phyloP scores from a whole-genome alignment of 2,113 vertebrate genomes.

The Mobula birostris region DNA sequence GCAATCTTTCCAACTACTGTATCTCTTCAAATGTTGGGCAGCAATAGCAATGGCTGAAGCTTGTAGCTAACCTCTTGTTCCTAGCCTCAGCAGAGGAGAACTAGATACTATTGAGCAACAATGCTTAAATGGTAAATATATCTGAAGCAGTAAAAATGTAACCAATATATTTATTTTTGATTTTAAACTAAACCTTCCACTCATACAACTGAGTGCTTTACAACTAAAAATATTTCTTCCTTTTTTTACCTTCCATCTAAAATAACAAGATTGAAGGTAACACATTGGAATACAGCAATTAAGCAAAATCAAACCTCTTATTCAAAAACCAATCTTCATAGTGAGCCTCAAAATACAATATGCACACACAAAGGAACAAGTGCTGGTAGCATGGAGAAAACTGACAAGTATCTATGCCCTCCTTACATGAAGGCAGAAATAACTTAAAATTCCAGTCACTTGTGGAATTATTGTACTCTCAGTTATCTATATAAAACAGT shows the following conservation, averaged over 20 bases:
- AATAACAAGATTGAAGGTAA: background rate
- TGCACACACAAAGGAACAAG: background rate
- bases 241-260: background rate
- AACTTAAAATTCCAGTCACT: conserved; percentile 20
- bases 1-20: too few species aligned
- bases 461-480: conserved; percentile 10
- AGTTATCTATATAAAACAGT: conserved; percentile 31
- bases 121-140: background rate
- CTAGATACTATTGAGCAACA: background rate
- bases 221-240: background rate
- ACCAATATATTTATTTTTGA: background rate
- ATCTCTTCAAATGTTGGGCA: too few species aligned
- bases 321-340: background rate
- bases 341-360: background rate
- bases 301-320: background rate
- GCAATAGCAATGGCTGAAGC: too few species aligned
- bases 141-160: background rate
- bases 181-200: background rate
- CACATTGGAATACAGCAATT: background rate
- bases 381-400: background rate
- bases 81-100: too few species aligned
- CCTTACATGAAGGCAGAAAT: background rate
- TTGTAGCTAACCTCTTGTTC: too few species aligned
- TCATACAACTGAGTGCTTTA: background rate
- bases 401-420: background rate